Percentiles rank a stretch among this genome's conserved stretches.
These are phyloP conservation scores for Pelosia muscerda DNA, from an alignment of 2,888 invertebrate genomes.

Conservation along the genomic window DNA sequence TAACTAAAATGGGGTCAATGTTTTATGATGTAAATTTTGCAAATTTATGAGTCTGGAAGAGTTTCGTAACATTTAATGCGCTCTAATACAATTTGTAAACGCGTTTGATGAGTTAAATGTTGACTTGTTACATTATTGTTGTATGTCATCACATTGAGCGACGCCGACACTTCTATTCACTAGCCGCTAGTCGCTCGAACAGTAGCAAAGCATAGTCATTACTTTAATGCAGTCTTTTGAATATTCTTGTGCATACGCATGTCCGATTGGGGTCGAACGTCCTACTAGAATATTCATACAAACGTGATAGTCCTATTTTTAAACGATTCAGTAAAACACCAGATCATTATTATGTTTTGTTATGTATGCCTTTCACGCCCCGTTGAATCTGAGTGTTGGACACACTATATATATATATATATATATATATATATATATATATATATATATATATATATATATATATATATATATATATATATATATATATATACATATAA, in stretches of 20 bases:
- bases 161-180: constrained; percentile 30
- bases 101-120: constrained; percentile 27
- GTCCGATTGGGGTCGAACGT: constrained; percentile 54
- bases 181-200: constrained; percentile 18
- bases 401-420: too few species aligned
- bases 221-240: constrained; percentile 49
- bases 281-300: constrained; percentile 47
- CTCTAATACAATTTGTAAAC: constrained; percentile 25
- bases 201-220: constrained; percentile 40
- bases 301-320: background rate
- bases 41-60: constrained; percentile 15
- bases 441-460: too few species aligned
- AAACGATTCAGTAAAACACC: background rate
- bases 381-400: too few species aligned
- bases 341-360: background rate
- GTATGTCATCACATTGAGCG: constrained; percentile 20
- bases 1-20: constrained; percentile 12
- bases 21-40: constrained; percentile 18
- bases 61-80: constrained; percentile 27
- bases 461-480: too few species aligned
- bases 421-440: too few species aligned
- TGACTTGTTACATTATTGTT: constrained; percentile 30
- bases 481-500: too few species aligned
- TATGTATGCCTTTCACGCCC: too few species aligned
- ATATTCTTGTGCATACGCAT: constrained; percentile 53